Conservation (phyloP, 2,797 vertebrate species). For the Girardinus metallicus region DNA sequence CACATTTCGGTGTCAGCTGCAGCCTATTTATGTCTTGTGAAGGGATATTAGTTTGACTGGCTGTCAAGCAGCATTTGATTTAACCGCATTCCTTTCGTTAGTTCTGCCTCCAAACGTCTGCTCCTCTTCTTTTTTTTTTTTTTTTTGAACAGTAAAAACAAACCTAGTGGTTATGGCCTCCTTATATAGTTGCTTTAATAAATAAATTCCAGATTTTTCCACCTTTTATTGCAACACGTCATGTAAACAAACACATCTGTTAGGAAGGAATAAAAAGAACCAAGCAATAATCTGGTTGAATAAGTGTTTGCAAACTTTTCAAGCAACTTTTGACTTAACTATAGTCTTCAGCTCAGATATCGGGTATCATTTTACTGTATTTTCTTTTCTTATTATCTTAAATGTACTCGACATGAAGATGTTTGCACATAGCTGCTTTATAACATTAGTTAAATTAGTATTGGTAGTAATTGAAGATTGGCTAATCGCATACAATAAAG, state of each 20-base stretch:
- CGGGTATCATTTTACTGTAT: neutral
- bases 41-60: neutral
- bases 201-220: neutral
- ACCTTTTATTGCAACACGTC: neutral
- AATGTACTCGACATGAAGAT: neutral
- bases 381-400: neutral
- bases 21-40: constrained; percentile 2
- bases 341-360: neutral
- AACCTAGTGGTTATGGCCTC: neutral
- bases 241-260: neutral
- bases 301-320: neutral
- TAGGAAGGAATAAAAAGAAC: neutral
- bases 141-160: neutral
- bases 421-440: neutral
- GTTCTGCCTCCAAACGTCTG: neutral
- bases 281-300: neutral
- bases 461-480: neutral
- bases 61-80: neutral
- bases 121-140: neutral
- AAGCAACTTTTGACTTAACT: neutral
- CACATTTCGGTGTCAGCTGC: neutral
- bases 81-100: neutral
- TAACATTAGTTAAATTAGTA: neutral
- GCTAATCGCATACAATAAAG: neutral
- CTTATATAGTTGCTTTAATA: neutral